A percentile compares a stretch with the other conserved stretches of the same genome.
Conservation (phyloP, 2,797 vertebrate genomes). For the Pygocentrus nattereri region DNA sequence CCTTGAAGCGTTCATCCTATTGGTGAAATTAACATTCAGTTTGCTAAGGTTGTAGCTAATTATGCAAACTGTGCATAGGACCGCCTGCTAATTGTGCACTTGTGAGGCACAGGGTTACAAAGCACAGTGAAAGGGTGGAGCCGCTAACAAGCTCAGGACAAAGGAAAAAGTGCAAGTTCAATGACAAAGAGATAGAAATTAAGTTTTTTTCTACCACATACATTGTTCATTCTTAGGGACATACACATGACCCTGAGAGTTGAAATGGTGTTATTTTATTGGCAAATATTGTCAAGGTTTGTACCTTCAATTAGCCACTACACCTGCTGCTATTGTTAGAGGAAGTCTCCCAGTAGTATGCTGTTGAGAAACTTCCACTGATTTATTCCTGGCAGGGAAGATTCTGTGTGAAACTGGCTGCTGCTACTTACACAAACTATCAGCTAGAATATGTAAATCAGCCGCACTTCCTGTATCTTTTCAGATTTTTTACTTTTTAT, state of each 20-base stretch:
- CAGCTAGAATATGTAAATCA: background rate
- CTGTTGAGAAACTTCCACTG: background rate
- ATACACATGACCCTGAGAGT: background rate
- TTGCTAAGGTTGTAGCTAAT: background rate
- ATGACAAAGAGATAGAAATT: too few relatives aligned
- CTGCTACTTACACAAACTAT: background rate
- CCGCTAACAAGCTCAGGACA: background rate
- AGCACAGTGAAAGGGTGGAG: background rate
- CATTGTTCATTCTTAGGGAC: background rate
- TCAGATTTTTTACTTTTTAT: background rate
- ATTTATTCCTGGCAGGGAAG: background rate
- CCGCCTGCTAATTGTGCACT: too few relatives aligned
- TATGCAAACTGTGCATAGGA: too few relatives aligned
- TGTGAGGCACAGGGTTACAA: background rate
- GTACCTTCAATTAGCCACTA: background rate
- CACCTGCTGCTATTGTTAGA: too few relatives aligned
- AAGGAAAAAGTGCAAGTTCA: background rate
- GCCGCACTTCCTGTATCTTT: background rate
- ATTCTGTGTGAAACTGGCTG: background rate
- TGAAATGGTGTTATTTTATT: background rate
- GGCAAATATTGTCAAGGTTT: background rate
- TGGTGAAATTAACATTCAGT: too few relatives aligned
- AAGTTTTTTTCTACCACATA: background rate
- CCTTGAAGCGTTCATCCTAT: too few relatives aligned
- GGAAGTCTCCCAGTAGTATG: background rate